Evolutionary conservation across 2,113 vertebrate genomes (phyloP).

Genomic region (Pica pica): DNA sequence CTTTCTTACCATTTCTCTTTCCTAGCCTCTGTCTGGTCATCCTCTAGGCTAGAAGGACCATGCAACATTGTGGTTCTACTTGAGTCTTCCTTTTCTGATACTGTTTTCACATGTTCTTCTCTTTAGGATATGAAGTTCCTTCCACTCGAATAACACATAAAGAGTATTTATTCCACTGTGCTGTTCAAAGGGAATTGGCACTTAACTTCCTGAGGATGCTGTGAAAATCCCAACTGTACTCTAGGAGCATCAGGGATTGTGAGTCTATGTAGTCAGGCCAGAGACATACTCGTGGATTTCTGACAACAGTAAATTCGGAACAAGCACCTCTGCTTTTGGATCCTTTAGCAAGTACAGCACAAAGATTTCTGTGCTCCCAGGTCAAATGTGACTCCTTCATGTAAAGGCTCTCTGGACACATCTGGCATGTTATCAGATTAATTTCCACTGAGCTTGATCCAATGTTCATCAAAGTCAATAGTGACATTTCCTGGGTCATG

Average conservation of each 20-base stretch:
- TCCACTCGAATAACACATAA: neutral
- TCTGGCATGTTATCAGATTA: conserved; percentile 27
- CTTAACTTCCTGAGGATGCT: neutral
- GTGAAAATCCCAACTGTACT: neutral
- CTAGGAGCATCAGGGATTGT: neutral
- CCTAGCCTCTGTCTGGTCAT: neutral
- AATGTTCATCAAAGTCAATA: conserved; percentile 53
- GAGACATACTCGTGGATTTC: neutral
- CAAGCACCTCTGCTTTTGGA: neutral
- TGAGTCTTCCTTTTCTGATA: neutral
- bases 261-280: neutral
- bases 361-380: neutral
- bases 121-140: neutral
- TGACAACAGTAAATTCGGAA: neutral
- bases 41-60: neutral
- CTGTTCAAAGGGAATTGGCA: neutral
- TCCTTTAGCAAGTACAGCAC: neutral
- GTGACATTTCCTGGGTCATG: conserved; percentile 43
- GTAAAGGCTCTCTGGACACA: conserved; percentile 33
- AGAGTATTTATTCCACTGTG: neutral
- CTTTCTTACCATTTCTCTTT: neutral
- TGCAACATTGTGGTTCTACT: neutral
- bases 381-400: conserved; percentile 21
- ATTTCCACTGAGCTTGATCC: conserved; percentile 44
- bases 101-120: neutral